Percentiles rank a stretch among this genome's conserved stretches.
These are phyloP conservation scores for Scytalopus superciliaris DNA, from an alignment of 2,113 vertebrate genomes.

Conservation along the genomic window DNA sequence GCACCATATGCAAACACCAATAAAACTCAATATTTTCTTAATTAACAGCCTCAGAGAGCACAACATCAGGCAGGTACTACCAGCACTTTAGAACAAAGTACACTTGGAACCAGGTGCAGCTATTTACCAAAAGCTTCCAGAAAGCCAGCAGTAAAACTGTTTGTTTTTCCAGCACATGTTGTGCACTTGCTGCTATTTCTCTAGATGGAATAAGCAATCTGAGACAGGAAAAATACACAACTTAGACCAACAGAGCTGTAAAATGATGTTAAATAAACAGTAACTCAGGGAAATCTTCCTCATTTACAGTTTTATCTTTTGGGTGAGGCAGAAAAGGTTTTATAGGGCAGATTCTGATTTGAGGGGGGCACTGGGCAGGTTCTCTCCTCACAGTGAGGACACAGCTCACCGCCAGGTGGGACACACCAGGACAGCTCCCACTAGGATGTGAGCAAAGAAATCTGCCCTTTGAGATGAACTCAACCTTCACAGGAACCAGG, in stretches of 20 bases:
- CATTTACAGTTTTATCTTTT: not conserved
- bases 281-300: not conserved
- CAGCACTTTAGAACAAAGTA: not conserved
- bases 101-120: not conserved
- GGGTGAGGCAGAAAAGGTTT: not conserved
- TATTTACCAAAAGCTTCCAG: conserved; percentile 32
- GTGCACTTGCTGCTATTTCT: not conserved
- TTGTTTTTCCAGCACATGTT: conserved; percentile 26
- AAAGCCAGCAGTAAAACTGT: conserved; percentile 2
- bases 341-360: not conserved
- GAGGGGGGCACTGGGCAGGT: not conserved
- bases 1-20: not conserved
- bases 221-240: not conserved
- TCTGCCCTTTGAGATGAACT: not conserved
- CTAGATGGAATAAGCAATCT: not conserved
- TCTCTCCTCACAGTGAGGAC: not conserved
- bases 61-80: not conserved
- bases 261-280: not conserved
- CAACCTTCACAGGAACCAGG: not conserved
- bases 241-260: not conserved
- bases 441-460: not conserved
- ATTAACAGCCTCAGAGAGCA: not conserved
- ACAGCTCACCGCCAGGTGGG: not conserved
- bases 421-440: not conserved
- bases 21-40: not conserved